Base-by-base conservation (phyloP, 2,797 vertebrate genomes). In the Heteromormyrus szaboi region DNA sequence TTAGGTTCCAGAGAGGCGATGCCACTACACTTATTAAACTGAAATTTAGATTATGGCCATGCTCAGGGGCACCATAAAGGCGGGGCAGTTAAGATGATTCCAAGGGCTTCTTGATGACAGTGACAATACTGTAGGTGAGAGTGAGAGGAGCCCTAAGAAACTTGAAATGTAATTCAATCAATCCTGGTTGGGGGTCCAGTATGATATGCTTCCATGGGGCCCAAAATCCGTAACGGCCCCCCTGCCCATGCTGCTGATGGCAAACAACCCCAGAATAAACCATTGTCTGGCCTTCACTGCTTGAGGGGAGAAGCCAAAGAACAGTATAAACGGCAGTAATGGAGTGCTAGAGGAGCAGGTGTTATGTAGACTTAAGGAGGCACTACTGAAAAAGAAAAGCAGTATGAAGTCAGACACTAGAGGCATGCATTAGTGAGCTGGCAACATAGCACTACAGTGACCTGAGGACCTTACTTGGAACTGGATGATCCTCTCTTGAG, bases 401-500 rank as follows among this genome's bases (percentile, higher is more conserved):
- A 79, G 72, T 7, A 44, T 79, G 72, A 1, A 79, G 37, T 79
- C 81, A 84, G 22, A 51, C 81, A 41, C 22, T 19, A 17, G 22
- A 53, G 46, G 48, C 2, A 86, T 22, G 11, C 25, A 53, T 54
- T 4, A 86, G 4, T 87, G 54, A 62, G 6, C 29, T 44, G 54
- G 48, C 3, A 41, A 7, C 29, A 65, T 48, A 65, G 25, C 51
- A 54, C 29, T 54, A 14, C 14, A 50, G 85, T 29, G 5, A 37
- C 17, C 19, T 9, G 14, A 86, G 22, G n/a, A 4, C 88, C 97
- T 95, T 90, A 99, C 98, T 97, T 99, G 98, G 96, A 99, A 99
- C 87, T 99, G 98, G 93, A 99, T 99, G 96, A 99, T 99, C 97
- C 98, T 98, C 95, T 99, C 98, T 96, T 99, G 98, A 93, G 98